phyloP scores from a whole-genome alignment of 23 tunicate genomes.

The Botrylloides violaceus region DNA sequence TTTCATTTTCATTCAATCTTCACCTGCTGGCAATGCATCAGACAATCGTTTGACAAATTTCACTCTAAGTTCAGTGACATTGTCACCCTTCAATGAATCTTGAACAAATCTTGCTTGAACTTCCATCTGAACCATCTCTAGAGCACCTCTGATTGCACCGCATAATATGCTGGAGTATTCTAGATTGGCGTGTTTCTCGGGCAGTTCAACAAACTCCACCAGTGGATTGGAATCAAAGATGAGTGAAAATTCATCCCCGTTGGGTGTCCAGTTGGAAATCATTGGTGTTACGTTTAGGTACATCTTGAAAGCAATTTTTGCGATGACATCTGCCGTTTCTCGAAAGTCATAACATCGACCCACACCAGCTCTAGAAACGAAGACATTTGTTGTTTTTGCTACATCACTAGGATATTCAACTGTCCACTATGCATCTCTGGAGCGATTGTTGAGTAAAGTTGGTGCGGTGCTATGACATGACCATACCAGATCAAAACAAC shows the following conservation, averaged over 20 bases:
- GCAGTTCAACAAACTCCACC: constrained; percentile 85
- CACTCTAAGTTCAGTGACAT: constrained; percentile 71
- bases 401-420: no score
- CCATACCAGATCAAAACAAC: no score
- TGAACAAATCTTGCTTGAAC: constrained; percentile 50
- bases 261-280: constrained; percentile 77
- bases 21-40: constrained; percentile 97
- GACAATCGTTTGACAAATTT: constrained; percentile 66
- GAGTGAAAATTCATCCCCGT: constrained; percentile 71
- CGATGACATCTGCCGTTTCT: constrained; percentile 77
- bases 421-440: no score
- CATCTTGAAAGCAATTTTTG: constrained; percentile 74
- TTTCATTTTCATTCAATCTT: no score
- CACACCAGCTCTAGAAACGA: constrained; percentile 14
- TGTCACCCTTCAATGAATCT: constrained; percentile 80
- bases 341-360: constrained; percentile 76
- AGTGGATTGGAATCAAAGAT: constrained; percentile 77
- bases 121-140: constrained; percentile 89
- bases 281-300: constrained; percentile 71
- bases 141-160: constrained; percentile 80
- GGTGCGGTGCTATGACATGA: no score
- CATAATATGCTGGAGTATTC: constrained; percentile 72
- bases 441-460: no score
- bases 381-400: neutral
- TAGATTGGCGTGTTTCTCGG: constrained; percentile 38